phyloP scores from a whole-genome alignment of 2,797 vertebrate species.

The Epinephelus malabaricus region DNA sequence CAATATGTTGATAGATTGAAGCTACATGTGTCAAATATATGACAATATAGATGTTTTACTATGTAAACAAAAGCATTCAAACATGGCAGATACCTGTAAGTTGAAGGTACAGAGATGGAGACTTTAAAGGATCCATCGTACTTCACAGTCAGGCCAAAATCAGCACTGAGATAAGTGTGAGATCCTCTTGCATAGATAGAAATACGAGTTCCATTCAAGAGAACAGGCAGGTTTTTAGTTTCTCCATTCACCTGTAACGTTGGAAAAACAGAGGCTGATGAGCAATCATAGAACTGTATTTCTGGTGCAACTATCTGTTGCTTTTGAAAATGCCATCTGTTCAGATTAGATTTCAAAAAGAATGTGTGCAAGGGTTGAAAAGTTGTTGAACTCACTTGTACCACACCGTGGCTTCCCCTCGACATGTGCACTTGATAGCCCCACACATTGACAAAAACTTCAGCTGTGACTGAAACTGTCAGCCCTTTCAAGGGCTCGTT shows the following conservation, averaged over 20 bases:
- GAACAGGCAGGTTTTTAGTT: slow-evolving; percentile 78
- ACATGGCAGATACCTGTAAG: too few relatives aligned
- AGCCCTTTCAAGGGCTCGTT: slow-evolving; percentile 30
- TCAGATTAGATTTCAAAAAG: background rate
- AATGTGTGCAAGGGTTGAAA: background rate
- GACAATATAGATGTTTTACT: too few relatives aligned
- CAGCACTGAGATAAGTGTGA: slow-evolving; percentile 66
- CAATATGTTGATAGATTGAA: too few relatives aligned
- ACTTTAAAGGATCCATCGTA: too few relatives aligned
- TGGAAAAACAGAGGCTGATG: slow-evolving; percentile 37
- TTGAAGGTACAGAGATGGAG: too few relatives aligned
- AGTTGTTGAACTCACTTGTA: slow-evolving; percentile 55
- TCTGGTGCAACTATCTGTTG: background rate
- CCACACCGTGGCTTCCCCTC: slow-evolving; percentile 36
- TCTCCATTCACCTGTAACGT: slow-evolving; percentile 73
- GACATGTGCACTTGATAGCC: slow-evolving; percentile 67
- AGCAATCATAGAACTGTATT: background rate
- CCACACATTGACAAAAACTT: slow-evolving; percentile 66
- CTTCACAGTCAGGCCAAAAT: slow-evolving; percentile 77
- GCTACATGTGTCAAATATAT: too few relatives aligned
- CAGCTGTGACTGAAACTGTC: slow-evolving; percentile 64
- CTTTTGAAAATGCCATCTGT: background rate
- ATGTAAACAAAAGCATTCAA: too few relatives aligned
- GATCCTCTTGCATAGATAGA: slow-evolving; percentile 80
- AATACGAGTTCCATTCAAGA: slow-evolving; percentile 68